Percentiles rank a stretch among this genome's conserved stretches.
Conservation (phyloP, 2,797 vertebrate species). For the Bovichtus diacanthus region DNA sequence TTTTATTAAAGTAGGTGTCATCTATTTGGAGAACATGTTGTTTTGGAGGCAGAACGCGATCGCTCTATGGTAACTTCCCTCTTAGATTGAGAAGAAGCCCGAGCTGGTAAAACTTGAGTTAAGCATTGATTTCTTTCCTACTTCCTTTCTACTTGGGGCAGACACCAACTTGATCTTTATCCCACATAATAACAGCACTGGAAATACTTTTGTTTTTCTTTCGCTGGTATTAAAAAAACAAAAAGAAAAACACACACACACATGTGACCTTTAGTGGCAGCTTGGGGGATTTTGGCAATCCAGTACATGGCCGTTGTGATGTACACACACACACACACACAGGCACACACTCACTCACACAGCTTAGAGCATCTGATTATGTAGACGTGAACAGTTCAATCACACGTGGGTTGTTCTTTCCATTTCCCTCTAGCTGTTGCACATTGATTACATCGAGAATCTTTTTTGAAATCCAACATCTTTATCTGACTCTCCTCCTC, state of each 20-base stretch:
- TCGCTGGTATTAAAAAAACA: constrained; percentile 56
- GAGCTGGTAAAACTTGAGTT: constrained; percentile 39
- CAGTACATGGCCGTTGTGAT: constrained; percentile 73
- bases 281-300: constrained; percentile 82
- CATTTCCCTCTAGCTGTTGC: constrained; percentile 79
- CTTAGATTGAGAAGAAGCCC: constrained; percentile 12
- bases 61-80: background rate
- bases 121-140: constrained; percentile 60
- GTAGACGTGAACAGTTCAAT: constrained; percentile 77
- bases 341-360: constrained; percentile 56
- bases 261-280: constrained; percentile 79
- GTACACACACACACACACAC: constrained; percentile 30
- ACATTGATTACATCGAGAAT: constrained; percentile 80
- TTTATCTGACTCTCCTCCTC: constrained; percentile 74
- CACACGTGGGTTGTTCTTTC: constrained; percentile 79
- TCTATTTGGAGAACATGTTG: background rate
- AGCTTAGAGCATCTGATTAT: constrained; percentile 78
- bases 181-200: constrained; percentile 67
- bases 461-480: constrained; percentile 75
- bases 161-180: constrained; percentile 72
- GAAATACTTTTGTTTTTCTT: constrained; percentile 61
- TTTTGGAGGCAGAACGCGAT: constrained; percentile 6
- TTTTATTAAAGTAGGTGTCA: constrained; percentile 12
- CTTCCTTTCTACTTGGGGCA: constrained; percentile 65
- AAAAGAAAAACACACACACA: constrained; percentile 44